phyloP scores from a whole-genome alignment of 1,140 invertebrate genomes.

The Chrysoperla carnea region DNA sequence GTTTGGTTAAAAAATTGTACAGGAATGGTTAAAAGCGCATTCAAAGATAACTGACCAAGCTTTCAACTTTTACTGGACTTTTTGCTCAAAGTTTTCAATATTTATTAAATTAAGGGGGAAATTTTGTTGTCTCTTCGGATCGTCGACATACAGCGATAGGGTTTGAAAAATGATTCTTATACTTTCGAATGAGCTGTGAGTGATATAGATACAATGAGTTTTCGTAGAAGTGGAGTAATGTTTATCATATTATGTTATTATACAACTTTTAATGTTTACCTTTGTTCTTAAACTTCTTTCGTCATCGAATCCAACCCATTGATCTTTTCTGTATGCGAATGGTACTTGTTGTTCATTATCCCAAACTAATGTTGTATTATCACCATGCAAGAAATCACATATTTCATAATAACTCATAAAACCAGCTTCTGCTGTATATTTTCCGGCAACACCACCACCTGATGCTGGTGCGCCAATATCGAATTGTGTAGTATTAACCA shows the following conservation, averaged over 20 bases:
- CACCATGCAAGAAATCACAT: constrained; percentile 77
- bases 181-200: too few species aligned
- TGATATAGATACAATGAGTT: too few species aligned
- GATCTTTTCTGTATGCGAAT: constrained; percentile 77
- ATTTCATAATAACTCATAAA: constrained; percentile 93
- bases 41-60: too few species aligned
- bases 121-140: too few species aligned
- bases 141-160: too few species aligned
- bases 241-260: too few species aligned
- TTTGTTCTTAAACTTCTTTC: constrained; percentile 83
- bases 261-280: constrained; percentile 41
- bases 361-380: constrained; percentile 89
- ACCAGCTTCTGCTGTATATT: constrained; percentile 73
- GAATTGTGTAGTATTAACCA: constrained; percentile 75
- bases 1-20: constrained; percentile 1
- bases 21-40: too few species aligned
- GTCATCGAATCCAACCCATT: constrained; percentile 95
- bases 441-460: constrained; percentile 65
- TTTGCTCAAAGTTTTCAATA: too few species aligned
- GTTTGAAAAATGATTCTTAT: too few species aligned
- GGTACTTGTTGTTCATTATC: constrained; percentile 92
- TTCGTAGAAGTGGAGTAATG: too few species aligned
- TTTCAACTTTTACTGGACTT: too few species aligned
- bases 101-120: too few species aligned
- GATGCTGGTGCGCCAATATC: constrained; percentile 84